phyloP scores from a whole-genome alignment of 1,140 invertebrate genomes.

The Andricus grossulariae region DNA sequence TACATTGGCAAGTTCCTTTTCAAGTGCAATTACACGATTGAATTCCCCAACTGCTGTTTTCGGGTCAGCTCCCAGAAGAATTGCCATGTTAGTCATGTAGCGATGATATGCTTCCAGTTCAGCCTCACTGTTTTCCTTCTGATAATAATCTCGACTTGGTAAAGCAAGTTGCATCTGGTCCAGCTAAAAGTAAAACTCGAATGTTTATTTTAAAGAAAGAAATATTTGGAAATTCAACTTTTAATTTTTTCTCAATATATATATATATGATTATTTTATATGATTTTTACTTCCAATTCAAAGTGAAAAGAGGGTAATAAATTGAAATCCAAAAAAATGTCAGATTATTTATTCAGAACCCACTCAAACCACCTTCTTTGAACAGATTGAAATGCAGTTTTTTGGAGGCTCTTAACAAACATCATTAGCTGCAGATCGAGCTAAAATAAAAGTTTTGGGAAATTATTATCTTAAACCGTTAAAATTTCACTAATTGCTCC shows the following conservation, averaged over 20 bases:
- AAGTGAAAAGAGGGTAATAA: too few relatives aligned
- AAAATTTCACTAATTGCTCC: too few relatives aligned
- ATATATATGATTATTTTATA: too few relatives aligned
- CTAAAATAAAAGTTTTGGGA: too few relatives aligned
- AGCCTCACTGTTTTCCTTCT: conserved; percentile 82
- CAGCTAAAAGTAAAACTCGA: conserved; percentile 75
- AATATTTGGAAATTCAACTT: background rate
- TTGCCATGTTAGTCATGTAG: conserved; percentile 87
- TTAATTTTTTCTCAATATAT: too few relatives aligned
- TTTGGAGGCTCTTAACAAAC: too few relatives aligned
- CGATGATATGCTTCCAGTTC: conserved; percentile 85
- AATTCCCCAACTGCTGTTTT: conserved; percentile 81
- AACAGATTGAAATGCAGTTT: too few relatives aligned
- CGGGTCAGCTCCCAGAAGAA: conserved; percentile 83
- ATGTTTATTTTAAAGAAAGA: background rate
- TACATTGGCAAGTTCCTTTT: conserved; percentile 87
- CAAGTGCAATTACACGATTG: conserved; percentile 83
- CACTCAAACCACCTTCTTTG: background rate
- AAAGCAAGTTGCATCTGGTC: conserved; percentile 89
- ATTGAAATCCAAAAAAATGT: background rate
- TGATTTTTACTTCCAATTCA: too few relatives aligned
- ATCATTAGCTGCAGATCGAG: too few relatives aligned
- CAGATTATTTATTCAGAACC: background rate
- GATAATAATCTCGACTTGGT: conserved; percentile 88
- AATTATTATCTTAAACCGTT: too few relatives aligned